Evolutionary conservation across 2,888 invertebrate species (phyloP), one percentile per base, ranked within the genome.

Genomic region (Trypoxylon attenuatum): DNA sequence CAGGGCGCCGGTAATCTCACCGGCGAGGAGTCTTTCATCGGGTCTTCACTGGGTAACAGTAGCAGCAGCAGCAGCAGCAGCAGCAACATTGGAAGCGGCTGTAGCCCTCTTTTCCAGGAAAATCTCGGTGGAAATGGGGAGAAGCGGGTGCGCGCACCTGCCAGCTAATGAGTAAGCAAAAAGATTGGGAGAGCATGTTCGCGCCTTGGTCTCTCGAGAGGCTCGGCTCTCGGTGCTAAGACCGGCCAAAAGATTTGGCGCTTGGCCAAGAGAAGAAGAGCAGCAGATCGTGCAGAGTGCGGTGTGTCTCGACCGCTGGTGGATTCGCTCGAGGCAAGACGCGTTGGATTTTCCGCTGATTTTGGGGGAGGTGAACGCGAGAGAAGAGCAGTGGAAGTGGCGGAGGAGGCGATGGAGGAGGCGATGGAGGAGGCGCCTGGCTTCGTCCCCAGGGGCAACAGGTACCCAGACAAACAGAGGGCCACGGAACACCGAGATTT

Each of bases 391-490:
- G 13, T 29, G 29, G n/a, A 0, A 29, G 29, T 29, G 10, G 29
- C n/a, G n/a, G n/a, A n/a, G 29, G 8, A 8, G 10, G 8, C 13
- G 29, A 3, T 8, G 57, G 43, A 45, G 51, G 47, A 19, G 56
- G 43, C 23, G 52, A 53, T 42, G 42, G 49, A 33, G 58, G 65
- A 63, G 62, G 63, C 64, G 73, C 65, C 69, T 66, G 61, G n/a
- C n/a, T 61, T 60, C 65, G 76, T 74, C 76, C 76, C 72, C 68
- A 76, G 75, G 74, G 76, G 77, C 77, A 76, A 77, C 76, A 76
- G 76, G 76, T 76, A 77, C 76, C 33, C 62, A 75, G 71, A 72
- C 77, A 70, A 43, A 64, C 62, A 64, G 50, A 60, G 43, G 16
- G 60, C 63, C 62, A 58, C 62, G 33, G 3, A 1, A 1, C 33